Evolutionary conservation across 2,113 vertebrate species (phyloP).

Genomic region (Pomatorhinus ruficollis): DNA sequence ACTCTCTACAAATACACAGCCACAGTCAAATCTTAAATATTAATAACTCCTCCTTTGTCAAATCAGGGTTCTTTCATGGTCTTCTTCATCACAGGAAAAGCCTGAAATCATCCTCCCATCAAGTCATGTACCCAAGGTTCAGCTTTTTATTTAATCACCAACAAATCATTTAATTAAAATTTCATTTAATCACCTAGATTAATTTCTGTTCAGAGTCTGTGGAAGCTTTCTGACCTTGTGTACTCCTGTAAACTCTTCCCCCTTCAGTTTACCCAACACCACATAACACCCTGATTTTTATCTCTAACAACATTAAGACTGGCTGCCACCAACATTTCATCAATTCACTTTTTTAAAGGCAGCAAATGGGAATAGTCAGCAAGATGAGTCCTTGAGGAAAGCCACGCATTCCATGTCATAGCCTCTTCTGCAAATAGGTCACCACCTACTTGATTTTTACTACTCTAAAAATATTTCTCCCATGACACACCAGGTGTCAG

Average conservation of each 20-base stretch:
- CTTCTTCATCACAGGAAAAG: background rate
- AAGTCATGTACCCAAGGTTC: background rate
- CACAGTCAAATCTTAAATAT: background rate
- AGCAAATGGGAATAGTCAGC: background rate
- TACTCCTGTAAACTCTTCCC: background rate
- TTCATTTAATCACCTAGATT: background rate
- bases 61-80: background rate
- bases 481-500: background rate
- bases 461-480: background rate
- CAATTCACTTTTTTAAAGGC: background rate
- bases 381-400: background rate
- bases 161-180: background rate
- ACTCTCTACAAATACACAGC: background rate
- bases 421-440: background rate
- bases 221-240: background rate
- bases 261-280: background rate
- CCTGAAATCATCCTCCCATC: background rate
- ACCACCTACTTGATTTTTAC: background rate
- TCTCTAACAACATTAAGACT: background rate
- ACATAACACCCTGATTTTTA: background rate
- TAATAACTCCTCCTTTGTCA: background rate
- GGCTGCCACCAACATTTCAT: background rate
- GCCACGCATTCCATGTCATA: background rate
- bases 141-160: background rate
- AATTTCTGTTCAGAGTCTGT: background rate